Conservation (phyloP, 2,113 vertebrate genomes). For the Cochlearius cochlearius region DNA sequence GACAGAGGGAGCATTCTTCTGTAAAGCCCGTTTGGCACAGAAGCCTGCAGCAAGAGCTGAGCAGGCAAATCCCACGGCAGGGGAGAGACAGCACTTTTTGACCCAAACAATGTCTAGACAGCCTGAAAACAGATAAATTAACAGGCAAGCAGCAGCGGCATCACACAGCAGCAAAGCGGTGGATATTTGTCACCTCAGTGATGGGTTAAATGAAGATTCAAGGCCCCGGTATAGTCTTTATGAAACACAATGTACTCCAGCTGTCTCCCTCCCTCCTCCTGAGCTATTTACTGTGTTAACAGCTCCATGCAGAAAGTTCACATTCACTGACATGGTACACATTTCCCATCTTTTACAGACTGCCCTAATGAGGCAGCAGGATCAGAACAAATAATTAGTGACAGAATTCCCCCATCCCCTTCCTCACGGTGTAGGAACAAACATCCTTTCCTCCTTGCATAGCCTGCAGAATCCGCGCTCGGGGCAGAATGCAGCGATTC, state of each 20-base stretch:
- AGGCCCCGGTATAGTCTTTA: constrained; percentile 40
- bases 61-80: constrained; percentile 56
- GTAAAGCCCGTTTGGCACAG: constrained; percentile 44
- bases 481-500: not conserved
- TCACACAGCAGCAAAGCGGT: constrained; percentile 60
- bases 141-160: constrained; percentile 65
- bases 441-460: not conserved
- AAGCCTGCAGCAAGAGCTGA: constrained; percentile 60
- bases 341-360: constrained; percentile 3
- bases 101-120: constrained; percentile 78
- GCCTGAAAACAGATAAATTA: constrained; percentile 77
- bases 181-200: constrained; percentile 66
- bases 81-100: constrained; percentile 64
- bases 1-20: constrained; percentile 66
- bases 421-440: not conserved
- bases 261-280: constrained; percentile 30
- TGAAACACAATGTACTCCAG: constrained; percentile 54
- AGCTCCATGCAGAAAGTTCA: constrained; percentile 46
- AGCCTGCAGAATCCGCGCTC: not conserved
- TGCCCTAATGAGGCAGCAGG: constrained; percentile 60
- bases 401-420: constrained; percentile 24
- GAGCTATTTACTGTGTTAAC: constrained; percentile 54
- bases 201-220: constrained; percentile 66
- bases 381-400: constrained; percentile 72
- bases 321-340: constrained; percentile 1